Percentiles rank a stretch among this genome's conserved stretches.
Conservation (phyloP, 1,140 invertebrate species). For the Cyphomyrmex costatus region DNA sequence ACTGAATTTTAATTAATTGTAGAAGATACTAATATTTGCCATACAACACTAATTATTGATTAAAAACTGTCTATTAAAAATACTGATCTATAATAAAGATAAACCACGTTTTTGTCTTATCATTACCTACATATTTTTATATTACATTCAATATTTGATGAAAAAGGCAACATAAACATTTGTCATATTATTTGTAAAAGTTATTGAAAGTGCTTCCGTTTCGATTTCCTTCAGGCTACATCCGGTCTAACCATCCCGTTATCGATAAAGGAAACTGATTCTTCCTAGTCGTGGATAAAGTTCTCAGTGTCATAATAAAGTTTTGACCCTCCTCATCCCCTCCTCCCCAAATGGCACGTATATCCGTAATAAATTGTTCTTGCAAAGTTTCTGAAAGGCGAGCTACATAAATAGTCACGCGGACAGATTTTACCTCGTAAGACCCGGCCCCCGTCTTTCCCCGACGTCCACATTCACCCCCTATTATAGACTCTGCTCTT, state of each 20-base stretch:
- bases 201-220: background rate
- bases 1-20: constrained; percentile 1
- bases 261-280: constrained; percentile 76
- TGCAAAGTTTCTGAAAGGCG: constrained; percentile 82
- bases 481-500: constrained; percentile 67
- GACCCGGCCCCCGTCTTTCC: constrained; percentile 21
- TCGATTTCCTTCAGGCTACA: constrained; percentile 6
- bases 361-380: constrained; percentile 86
- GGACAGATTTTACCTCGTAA: constrained; percentile 55
- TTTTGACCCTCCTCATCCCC: constrained; percentile 79
- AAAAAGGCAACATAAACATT: constrained; percentile 3
- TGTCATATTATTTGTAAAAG: constrained; percentile 23
- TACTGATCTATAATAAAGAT: background rate
- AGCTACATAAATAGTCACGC: constrained; percentile 82
- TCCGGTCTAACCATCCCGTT: constrained; percentile 68
- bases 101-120: constrained; percentile 5
- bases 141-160: background rate
- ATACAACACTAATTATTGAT: background rate
- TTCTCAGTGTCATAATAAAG: constrained; percentile 84
- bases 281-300: constrained; percentile 77
- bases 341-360: constrained; percentile 81
- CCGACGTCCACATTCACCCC: constrained; percentile 54
- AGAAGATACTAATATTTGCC: background rate
- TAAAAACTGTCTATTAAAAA: background rate
- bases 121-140: background rate